These are phyloP conservation scores for Scolopax mira DNA, from an alignment of 2,113 vertebrate genomes.

Conservation along the genomic window DNA sequence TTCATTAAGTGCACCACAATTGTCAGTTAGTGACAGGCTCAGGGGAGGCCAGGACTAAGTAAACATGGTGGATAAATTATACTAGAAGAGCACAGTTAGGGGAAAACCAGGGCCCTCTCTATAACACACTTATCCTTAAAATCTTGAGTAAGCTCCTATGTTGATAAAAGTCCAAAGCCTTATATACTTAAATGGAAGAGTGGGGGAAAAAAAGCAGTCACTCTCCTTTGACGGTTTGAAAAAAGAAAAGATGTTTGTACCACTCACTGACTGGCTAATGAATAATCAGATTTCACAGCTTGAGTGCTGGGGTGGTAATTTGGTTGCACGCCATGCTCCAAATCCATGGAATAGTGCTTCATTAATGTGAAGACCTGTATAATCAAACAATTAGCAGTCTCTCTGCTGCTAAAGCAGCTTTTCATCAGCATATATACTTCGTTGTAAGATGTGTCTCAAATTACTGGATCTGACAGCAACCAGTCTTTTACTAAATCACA, in stretches of 20 bases:
- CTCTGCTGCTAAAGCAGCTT: slow-evolving; percentile 87
- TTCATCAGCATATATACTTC: slow-evolving; percentile 90
- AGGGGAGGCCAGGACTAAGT: slow-evolving; percentile 4
- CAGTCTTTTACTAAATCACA: slow-evolving; percentile 58
- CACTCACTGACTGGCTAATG: slow-evolving; percentile 98
- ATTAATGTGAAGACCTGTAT: slow-evolving; percentile 99
- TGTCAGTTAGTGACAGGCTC: slow-evolving; percentile 38
- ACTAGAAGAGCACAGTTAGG: not conserved
- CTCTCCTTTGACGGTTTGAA: slow-evolving; percentile 77
- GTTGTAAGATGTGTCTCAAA: slow-evolving; percentile 79
- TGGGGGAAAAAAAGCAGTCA: slow-evolving; percentile 58
- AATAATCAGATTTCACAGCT: slow-evolving; percentile 99
- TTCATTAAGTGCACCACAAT: slow-evolving; percentile 49
- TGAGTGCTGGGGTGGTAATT: slow-evolving; percentile 99
- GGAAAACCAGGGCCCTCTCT: not conserved
- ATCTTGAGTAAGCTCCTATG: not conserved
- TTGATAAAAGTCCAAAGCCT: slow-evolving; percentile 49
- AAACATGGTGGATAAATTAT: not conserved
- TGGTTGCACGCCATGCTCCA: slow-evolving; percentile 94
- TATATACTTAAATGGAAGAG: slow-evolving; percentile 44
- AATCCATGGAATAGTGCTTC: slow-evolving; percentile 96
- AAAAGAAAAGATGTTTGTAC: slow-evolving; percentile 87
- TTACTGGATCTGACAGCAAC: slow-evolving; percentile 75
- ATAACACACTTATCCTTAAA: not conserved
- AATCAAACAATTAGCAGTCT: slow-evolving; percentile 99